Evolutionary conservation across 2,888 invertebrate genomes (phyloP).

Genomic region (Drosophila infuscata): DNA sequence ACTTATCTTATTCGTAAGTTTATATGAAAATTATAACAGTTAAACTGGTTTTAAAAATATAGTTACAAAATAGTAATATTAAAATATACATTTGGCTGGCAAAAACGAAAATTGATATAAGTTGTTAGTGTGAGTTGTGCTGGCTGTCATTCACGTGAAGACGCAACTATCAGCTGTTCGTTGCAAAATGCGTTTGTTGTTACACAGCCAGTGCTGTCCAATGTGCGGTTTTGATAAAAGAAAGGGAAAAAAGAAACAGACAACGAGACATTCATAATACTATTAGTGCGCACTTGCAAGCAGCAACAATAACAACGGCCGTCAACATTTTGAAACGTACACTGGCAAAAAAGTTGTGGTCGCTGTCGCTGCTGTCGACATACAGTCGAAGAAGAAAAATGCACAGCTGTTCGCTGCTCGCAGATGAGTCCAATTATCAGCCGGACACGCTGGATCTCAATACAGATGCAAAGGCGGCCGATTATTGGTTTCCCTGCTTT

Average conservation of each 20-base stretch:
- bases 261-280: constrained; percentile 30
- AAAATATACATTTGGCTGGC: not conserved
- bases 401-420: constrained; percentile 90
- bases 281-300: constrained; percentile 43
- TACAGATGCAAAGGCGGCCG: constrained; percentile 93
- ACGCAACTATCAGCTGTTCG: constrained; percentile 39
- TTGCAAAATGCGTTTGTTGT: constrained; percentile 56
- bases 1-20: too few species aligned
- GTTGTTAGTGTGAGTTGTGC: not conserved
- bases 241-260: constrained; percentile 22
- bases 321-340: constrained; percentile 45
- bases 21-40: not conserved
- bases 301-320: constrained; percentile 34
- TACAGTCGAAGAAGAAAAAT: constrained; percentile 45
- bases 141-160: constrained; percentile 30
- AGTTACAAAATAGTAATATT: not conserved
- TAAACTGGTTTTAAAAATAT: not conserved
- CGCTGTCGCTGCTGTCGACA: constrained; percentile 17
- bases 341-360: constrained; percentile 16
- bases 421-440: constrained; percentile 91
- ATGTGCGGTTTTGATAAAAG: constrained; percentile 49
- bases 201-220: constrained; percentile 56
- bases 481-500: constrained; percentile 97
- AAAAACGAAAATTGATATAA: not conserved
- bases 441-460: constrained; percentile 97